A percentile compares a stretch with the other conserved stretches of the same genome.
Evolutionary conservation across 2,888 invertebrate species (phyloP).

Genomic region (Drosophila colorata): DNA sequence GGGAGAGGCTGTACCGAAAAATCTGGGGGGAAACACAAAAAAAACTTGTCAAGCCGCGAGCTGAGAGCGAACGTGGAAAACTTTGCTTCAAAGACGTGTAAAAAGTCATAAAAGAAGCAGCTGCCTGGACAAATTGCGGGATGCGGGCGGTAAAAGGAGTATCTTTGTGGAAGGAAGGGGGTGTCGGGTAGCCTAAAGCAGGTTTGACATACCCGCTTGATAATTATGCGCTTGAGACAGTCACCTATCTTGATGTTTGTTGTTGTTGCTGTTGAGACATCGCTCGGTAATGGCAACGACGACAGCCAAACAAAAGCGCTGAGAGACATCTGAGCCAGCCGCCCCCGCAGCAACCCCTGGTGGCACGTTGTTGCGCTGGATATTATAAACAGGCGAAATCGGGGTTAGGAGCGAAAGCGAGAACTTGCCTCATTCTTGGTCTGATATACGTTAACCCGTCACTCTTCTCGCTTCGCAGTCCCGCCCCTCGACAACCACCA

Average conservation of each 20-base stretch:
- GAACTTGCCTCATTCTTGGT: conserved; percentile 15
- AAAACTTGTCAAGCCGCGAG: conserved; percentile 30
- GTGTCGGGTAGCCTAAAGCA: neutral
- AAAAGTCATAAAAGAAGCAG: conserved; percentile 67
- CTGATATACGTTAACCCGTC: conserved; percentile 48
- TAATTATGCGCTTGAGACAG: conserved; percentile 72
- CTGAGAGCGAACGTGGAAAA: conserved; percentile 46
- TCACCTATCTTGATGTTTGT: conserved; percentile 58
- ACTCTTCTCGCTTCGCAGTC: neutral
- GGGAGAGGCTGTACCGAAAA: neutral
- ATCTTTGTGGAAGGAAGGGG: neutral
- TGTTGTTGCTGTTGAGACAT: conserved; percentile 44
- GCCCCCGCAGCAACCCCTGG: neutral
- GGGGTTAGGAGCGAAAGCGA: conserved; percentile 38
- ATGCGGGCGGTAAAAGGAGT: neutral
- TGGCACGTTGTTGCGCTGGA: conserved; percentile 12
- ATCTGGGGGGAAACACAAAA: neutral
- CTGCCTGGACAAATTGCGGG: conserved; percentile 23
- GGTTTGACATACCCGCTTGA: conserved; percentile 48
- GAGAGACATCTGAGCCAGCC: conserved; percentile 54
- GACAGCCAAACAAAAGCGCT: conserved; percentile 75
- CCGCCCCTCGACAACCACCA: neutral
- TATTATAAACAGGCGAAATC: conserved; percentile 52
- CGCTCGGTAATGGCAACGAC: conserved; percentile 58
- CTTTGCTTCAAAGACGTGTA: conserved; percentile 66